Evolutionary conservation across 2,113 vertebrate genomes (phyloP), one percentile per base, ranked within the genome.

Genomic region (Sapayoa aenigma): DNA sequence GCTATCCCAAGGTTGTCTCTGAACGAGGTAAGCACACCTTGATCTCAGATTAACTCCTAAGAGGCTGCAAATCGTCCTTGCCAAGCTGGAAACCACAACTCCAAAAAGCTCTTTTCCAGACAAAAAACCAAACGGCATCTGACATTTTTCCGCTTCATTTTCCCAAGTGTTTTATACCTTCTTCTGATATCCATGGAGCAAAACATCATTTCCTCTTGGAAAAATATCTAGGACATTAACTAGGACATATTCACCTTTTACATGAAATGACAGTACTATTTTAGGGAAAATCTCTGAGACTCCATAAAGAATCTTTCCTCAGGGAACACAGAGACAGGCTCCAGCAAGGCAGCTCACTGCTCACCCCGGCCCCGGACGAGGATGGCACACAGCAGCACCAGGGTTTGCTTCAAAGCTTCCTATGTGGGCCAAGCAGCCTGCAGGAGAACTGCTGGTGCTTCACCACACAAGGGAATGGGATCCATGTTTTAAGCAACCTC

Each of bases 211-310:
- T 84, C 46, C 65, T 82, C 91, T 89, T 11, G 1, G 74, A 75
- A 79, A 42, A 87, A 33, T 81, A 97, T 95, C 93, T 94, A 87
- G 96, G 96, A 37, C 95, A 93, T 53, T 82, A 97, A 92, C 86
- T 89, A 95, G 95, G 95, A 71, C 91, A 55, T 65, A 56, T 28
- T 78, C 80, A 84, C 73, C 84, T 95, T 74, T 60, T 37, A 75
- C 39, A 83, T 33, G 69, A 95, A 84, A 89, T 14, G 69, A 82
- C 69, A 92, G 60, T 13, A 68, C 84, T 93, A 84, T 91, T 96
- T 89, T 68, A 87, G 87, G 81, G 69, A 75, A 56, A 91, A 92
- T 27, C 53, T 87, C 69, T 41, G 65, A 50, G 44, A 47, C 66
- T 89, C 60, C 65, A n/a, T 22, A 68, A 89, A 72, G 86, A 75